These are phyloP conservation scores for Dendropsophus ebraccatus DNA, from an alignment of 2,113 vertebrate species.

Conservation along the genomic window DNA sequence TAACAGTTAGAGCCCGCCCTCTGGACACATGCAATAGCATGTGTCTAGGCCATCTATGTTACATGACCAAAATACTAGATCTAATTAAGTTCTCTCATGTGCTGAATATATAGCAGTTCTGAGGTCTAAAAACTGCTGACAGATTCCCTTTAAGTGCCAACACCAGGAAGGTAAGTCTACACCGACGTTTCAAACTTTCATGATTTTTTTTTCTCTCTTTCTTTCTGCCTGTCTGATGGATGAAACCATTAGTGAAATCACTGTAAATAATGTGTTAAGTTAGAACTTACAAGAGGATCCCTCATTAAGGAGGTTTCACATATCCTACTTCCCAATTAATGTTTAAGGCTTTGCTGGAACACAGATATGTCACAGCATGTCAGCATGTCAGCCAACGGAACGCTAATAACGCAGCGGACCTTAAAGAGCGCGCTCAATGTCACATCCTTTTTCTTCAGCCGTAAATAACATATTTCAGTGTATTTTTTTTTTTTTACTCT, in stretches of 20 bases:
- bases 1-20: too few species aligned
- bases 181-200: constrained; percentile 45
- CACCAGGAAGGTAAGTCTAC: not conserved
- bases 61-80: too few species aligned
- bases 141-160: not conserved
- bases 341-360: constrained; percentile 74
- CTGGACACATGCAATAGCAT: too few species aligned
- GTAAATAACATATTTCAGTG: constrained; percentile 65
- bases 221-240: constrained; percentile 73
- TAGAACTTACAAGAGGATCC: constrained; percentile 82
- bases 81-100: too few species aligned
- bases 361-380: constrained; percentile 72
- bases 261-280: constrained; percentile 82
- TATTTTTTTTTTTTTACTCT: not conserved
- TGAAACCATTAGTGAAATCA: constrained; percentile 81
- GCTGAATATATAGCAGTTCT: too few species aligned
- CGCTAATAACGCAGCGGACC: constrained; percentile 73
- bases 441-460: constrained; percentile 63
- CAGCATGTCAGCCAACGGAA: constrained; percentile 66
- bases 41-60: too few species aligned
- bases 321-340: constrained; percentile 82
- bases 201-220: constrained; percentile 38
- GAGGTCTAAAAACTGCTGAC: too few species aligned
- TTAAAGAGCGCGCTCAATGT: constrained; percentile 68
- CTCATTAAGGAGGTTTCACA: constrained; percentile 80